Percentiles rank a stretch among this genome's conserved stretches.
These are phyloP conservation scores for Pitta sordida DNA, from an alignment of 2,113 vertebrate genomes.

Conservation along the genomic window DNA sequence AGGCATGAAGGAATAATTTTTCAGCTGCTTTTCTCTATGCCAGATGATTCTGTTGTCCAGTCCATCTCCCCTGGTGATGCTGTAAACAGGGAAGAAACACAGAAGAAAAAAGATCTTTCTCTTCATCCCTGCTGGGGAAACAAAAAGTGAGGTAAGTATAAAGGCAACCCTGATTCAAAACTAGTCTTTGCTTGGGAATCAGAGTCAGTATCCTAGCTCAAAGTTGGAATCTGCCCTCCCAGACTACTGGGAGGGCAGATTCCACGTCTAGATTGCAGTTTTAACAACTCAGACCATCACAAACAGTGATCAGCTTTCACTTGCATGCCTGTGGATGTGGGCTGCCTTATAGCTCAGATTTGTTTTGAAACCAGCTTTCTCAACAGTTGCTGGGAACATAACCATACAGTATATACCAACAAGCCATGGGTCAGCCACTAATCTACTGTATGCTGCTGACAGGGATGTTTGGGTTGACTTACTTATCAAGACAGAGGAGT, in stretches of 20 bases:
- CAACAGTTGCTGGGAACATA: neutral
- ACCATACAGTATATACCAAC: neutral
- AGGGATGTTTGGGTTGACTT: neutral
- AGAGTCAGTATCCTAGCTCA: neutral
- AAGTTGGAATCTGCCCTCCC: neutral
- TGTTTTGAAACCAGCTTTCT: slow-evolving; percentile 12
- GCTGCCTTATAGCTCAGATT: neutral
- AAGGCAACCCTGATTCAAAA: neutral
- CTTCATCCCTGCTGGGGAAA: neutral
- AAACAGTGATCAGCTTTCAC: slow-evolving; percentile 15
- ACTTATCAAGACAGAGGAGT: neutral
- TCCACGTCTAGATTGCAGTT: neutral
- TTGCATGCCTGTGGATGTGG: neutral
- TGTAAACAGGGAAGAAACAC: neutral
- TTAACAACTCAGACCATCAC: neutral
- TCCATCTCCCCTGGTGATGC: neutral
- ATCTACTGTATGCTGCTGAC: neutral
- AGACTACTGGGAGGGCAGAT: neutral
- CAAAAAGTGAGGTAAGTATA: neutral
- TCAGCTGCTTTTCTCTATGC: slow-evolving; percentile 42
- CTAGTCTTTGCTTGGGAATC: neutral
- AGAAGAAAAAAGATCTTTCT: neutral
- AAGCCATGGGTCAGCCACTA: neutral
- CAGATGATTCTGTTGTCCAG: slow-evolving; percentile 43
- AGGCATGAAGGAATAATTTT: slow-evolving; percentile 16